Percentiles rank a stretch among this genome's conserved stretches.
Conservation (phyloP, 2,113 vertebrate genomes). For the Heterochromis multidens region DNA sequence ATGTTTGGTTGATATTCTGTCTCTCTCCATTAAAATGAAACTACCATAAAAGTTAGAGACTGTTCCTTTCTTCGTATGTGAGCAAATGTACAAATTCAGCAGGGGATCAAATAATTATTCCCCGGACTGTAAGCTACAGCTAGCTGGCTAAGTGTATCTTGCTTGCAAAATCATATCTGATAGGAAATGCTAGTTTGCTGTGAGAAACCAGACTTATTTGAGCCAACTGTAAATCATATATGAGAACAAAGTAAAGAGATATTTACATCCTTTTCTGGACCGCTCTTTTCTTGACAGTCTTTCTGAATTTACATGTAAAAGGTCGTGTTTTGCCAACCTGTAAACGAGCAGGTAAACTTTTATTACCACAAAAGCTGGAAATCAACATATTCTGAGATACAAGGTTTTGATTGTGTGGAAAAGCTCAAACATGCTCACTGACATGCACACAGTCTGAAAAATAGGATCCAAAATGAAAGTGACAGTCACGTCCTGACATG, state of each 20-base stretch:
- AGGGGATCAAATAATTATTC: too few species aligned
- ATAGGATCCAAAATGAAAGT: not conserved
- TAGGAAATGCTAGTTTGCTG: not conserved
- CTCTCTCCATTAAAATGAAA: too few species aligned
- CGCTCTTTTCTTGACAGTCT: not conserved
- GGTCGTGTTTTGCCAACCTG: not conserved
- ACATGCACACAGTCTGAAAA: not conserved
- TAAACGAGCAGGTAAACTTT: not conserved
- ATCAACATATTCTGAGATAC: not conserved
- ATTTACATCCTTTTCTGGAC: not conserved
- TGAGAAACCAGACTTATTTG: not conserved
- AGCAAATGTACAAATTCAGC: too few species aligned
- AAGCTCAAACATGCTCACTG: not conserved
- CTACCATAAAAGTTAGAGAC: too few species aligned
- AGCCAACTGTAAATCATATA: not conserved
- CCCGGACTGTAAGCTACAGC: too few species aligned
- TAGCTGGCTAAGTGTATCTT: too few species aligned
- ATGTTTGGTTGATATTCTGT: too few species aligned
- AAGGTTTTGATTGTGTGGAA: not conserved
- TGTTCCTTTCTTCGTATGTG: too few species aligned
- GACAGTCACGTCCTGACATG: not conserved
- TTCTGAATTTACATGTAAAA: not conserved
- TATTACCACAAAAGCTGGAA: not conserved
- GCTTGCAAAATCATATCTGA: not conserved
- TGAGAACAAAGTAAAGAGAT: rapidly evolving